phyloP scores from a whole-genome alignment of 2,113 vertebrate genomes.

The Phainopepla nitens region DNA sequence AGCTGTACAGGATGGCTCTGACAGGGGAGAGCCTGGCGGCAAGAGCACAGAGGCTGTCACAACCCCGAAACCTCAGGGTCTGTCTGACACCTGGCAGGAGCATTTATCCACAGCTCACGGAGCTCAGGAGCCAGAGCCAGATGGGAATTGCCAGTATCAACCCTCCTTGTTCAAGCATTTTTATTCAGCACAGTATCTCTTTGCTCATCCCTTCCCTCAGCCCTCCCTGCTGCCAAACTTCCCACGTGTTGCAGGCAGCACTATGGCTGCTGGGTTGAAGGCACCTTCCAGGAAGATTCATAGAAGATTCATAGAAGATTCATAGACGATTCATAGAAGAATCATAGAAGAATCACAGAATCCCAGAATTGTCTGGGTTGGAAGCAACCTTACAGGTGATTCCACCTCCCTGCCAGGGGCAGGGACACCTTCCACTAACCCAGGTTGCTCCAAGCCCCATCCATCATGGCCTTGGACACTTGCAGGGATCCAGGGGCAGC shows the following conservation, averaged over 20 bases:
- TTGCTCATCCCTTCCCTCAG: not conserved
- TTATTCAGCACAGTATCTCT: not conserved
- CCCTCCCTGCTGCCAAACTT: not conserved
- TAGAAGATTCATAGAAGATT: not conserved
- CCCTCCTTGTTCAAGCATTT: not conserved
- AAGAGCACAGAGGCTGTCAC: not conserved
- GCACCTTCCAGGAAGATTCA: not conserved
- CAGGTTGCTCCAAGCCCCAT: fast-evolving
- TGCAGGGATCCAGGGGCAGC: not conserved
- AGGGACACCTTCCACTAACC: not conserved
- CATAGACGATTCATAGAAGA: not conserved
- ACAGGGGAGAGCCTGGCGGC: not conserved
- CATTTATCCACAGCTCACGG: not conserved
- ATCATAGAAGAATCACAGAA: not conserved
- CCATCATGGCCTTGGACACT: not conserved
- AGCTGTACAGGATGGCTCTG: not conserved
- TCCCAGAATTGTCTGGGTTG: not conserved
- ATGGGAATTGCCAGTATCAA: not conserved
- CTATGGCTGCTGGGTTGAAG: not conserved
- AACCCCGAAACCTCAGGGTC: not conserved
- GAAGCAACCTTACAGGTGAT: not conserved
- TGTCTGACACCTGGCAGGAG: not conserved
- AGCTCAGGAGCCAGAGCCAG: not conserved
- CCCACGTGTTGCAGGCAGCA: not conserved
- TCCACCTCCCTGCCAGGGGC: not conserved